These are phyloP conservation scores for Tetragonula clypearis DNA, from an alignment of 1,140 invertebrate species.

Conservation along the genomic window DNA sequence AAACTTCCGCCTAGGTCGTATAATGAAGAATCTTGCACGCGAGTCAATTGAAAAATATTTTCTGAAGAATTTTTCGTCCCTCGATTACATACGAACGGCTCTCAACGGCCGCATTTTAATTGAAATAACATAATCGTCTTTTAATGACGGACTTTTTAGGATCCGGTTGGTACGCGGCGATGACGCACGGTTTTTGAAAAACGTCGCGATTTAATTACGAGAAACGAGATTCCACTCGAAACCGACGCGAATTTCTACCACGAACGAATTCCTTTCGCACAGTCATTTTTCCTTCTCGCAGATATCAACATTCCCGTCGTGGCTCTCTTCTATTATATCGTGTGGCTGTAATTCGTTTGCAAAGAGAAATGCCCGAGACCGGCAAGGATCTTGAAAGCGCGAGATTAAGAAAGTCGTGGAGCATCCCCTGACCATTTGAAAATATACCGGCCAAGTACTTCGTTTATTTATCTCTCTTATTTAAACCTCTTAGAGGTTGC, in stretches of 20 bases:
- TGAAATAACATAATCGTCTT: background rate
- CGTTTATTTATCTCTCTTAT: background rate
- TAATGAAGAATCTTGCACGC: too few species aligned
- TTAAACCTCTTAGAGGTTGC: fast-evolving
- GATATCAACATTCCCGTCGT: conserved; percentile 33
- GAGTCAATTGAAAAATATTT: too few species aligned
- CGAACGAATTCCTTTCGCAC: conserved; percentile 10
- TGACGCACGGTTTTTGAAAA: background rate
- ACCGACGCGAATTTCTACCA: conserved; percentile 12
- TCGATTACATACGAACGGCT: background rate
- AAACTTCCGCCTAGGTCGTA: too few species aligned
- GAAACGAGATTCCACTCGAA: background rate
- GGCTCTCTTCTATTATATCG: background rate
- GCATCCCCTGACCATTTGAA: background rate
- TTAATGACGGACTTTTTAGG: background rate
- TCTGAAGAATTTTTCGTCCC: background rate
- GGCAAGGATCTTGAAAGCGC: conserved; percentile 6
- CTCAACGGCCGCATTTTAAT: background rate
- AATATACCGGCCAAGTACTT: background rate
- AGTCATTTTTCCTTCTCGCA: conserved; percentile 4
- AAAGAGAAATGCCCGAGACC: background rate
- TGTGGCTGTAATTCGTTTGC: conserved; percentile 21
- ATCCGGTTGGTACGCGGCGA: too few species aligned
- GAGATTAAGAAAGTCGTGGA: conserved; percentile 13
- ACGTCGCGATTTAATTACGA: conserved; percentile 21